Base-by-base conservation (phyloP, 2,888 invertebrate species). In the Conus canariensis region DNA sequence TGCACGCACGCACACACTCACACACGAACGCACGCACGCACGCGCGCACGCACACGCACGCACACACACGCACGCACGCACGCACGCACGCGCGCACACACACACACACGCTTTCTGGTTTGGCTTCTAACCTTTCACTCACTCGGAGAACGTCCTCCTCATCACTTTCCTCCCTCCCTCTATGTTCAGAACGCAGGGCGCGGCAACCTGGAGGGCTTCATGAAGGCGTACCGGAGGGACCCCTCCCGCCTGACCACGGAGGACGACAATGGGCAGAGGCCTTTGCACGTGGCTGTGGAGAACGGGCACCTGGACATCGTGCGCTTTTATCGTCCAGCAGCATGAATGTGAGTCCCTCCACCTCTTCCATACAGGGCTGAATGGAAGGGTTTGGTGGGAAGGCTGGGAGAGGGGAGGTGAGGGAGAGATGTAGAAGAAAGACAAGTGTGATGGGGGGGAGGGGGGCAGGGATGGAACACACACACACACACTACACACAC, bases 121-220 rank as follows among this genome's bases (percentile, higher is more conserved):
- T 45, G 45, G 45, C 45, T 45, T 45, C 4, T 45, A 45, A 45
- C 45, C 45, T 45, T 45, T 45, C 45, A 45, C 45, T 45, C 45
- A 45, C 45, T 45, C 45, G 45, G 45, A 45, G 45, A 45, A 45
- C 45, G 45, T 45, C 45, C 45, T 45, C 4, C 45, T 45, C 45
- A 45, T 45, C 45, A 4, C 45, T 45, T 4, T 45, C 45, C 45
- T 45, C 3, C 45, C 45, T 45, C 64, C 16, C 64, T 64, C 12
- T 64, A 10, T 64, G 64, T 60, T 5, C 96, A 98, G 98, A 98
- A 98, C 56, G 98, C 98, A 0, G 98, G 98, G 95, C 97, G 98
- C 92, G 98, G 98, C 7, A 98, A 98, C 96, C 97, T 98, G 88
- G 98, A 98, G 91, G 98, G 98, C 94, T 98, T 98, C 94, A 97